Evolutionary conservation across 2,113 vertebrate genomes (phyloP), one percentile per base, ranked within the genome.

Genomic region (Labeo rohita): DNA sequence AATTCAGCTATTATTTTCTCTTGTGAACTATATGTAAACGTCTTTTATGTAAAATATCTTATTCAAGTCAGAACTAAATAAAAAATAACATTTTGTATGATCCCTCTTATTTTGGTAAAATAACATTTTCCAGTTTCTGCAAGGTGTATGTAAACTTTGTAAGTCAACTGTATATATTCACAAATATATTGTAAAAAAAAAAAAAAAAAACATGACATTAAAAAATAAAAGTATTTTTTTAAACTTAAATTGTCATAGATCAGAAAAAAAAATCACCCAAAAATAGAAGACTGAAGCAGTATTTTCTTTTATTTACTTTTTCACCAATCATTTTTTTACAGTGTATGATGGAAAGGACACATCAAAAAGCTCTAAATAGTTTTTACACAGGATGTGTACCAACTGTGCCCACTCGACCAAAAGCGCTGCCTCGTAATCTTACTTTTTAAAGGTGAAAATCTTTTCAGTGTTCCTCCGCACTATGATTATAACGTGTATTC

Each of bases 381-480:
- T 56, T 83, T 63, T 23, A 1, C 59, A 63, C n/a, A 23, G 72
- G 77, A 36, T 43, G 36, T 36, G 84, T 23, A 34, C 50, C 56
- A 78, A 78, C 75, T 50, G 12, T 80, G 34, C 68, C 80, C 10
- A 9, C 39, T 45, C 12, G 16, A 74, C 84, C 54, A 56, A 84
- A 88, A 83, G 18, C 47, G 73, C 86, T 88, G 76, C 70, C 70
- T 86, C 39, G 68, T 88, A 63, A 78, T 87, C 65, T 34, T 54
- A 21, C 39, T 45, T 77, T 85, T 65, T 85, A 56, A 63, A 85
- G 54, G 79, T 81, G 59, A 66, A 87, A 50, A 87, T 77, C 23
- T 52, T 21, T 59, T 61, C 79, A 23, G 10, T 78, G 45, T 78
- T 90, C 78, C 59, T 85, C 68, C 9, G 18, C 78, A 80, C 54